Conservation (phyloP, 1,140 invertebrate species). For the Leguminivora glycinivorella region DNA sequence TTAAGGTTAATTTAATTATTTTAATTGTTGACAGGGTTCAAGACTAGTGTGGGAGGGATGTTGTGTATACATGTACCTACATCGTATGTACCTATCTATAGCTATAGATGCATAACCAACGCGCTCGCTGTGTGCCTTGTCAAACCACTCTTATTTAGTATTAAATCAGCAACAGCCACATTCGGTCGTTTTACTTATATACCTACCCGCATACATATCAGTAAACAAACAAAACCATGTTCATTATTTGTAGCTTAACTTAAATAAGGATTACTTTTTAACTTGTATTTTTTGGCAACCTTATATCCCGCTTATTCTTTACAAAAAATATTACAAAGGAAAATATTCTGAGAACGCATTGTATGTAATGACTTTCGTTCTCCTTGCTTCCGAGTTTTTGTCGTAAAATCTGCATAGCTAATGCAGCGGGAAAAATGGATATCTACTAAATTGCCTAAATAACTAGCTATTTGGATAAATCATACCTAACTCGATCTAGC, state of each 20-base stretch:
- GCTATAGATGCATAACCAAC: too few species aligned
- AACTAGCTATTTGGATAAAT: conserved; percentile 14
- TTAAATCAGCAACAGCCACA: too few species aligned
- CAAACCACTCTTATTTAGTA: too few species aligned
- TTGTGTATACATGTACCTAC: too few species aligned
- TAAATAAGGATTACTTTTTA: not conserved
- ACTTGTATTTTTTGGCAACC: not conserved
- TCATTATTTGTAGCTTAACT: not conserved
- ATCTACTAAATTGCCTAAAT: conserved; percentile 18
- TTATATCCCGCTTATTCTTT: not conserved
- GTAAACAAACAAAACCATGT: not conserved
- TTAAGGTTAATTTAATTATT: too few species aligned
- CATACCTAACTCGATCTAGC: not conserved
- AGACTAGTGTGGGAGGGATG: too few species aligned
- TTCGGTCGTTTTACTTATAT: too few species aligned
- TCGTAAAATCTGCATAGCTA: conserved; percentile 21
- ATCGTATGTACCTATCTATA: too few species aligned
- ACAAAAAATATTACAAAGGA: conserved; percentile 6
- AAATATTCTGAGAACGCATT: conserved; percentile 13
- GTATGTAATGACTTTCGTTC: conserved; percentile 6
- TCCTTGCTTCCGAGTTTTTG: conserved; percentile 16
- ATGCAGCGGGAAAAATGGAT: not conserved
- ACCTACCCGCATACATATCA: too few species aligned
- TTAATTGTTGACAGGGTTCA: too few species aligned
- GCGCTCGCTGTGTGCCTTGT: too few species aligned